These are phyloP conservation scores for Hirtodrosophila duncani DNA, from an alignment of 2,888 invertebrate species.

Conservation along the genomic window DNA sequence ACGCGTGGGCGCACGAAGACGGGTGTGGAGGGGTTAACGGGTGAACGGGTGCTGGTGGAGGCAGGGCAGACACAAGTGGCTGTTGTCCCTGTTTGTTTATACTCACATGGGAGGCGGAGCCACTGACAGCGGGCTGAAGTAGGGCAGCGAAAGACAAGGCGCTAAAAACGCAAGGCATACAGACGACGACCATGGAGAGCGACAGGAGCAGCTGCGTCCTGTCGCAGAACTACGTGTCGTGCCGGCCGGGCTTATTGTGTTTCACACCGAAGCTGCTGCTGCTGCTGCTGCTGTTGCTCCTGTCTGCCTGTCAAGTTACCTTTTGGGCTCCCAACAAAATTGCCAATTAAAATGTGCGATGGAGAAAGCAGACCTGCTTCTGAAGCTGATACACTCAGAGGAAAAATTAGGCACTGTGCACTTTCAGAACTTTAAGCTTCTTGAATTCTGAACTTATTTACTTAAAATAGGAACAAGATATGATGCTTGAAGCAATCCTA, in stretches of 20 bases:
- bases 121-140: background rate
- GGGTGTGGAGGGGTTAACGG: background rate
- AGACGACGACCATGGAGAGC: too few relatives aligned
- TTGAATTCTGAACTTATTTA: too few relatives aligned
- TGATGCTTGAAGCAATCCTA: too few relatives aligned
- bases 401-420: constrained; percentile 10
- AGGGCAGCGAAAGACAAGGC: constrained; percentile 22
- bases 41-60: background rate
- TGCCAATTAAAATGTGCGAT: constrained; percentile 72
- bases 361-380: constrained; percentile 10
- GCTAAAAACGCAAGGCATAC: constrained; percentile 9
- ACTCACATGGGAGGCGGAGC: constrained; percentile 46
- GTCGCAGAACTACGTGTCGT: constrained; percentile 43
- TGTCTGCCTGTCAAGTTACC: constrained; percentile 53
- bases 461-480: too few relatives aligned
- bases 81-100: constrained; percentile 49
- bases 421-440: constrained; percentile 13
- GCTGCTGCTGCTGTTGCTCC: constrained; percentile 9
- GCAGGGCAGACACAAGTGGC: constrained; percentile 26
- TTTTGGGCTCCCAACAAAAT: constrained; percentile 51
- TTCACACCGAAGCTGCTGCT: constrained; percentile 45
- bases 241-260: constrained; percentile 62
- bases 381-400: too few relatives aligned
- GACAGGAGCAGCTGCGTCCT: constrained; percentile 27
- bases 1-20: background rate